Evolutionary conservation across 2,797 vertebrate species (phyloP).

Genomic region (Eulemur albifrons): DNA sequence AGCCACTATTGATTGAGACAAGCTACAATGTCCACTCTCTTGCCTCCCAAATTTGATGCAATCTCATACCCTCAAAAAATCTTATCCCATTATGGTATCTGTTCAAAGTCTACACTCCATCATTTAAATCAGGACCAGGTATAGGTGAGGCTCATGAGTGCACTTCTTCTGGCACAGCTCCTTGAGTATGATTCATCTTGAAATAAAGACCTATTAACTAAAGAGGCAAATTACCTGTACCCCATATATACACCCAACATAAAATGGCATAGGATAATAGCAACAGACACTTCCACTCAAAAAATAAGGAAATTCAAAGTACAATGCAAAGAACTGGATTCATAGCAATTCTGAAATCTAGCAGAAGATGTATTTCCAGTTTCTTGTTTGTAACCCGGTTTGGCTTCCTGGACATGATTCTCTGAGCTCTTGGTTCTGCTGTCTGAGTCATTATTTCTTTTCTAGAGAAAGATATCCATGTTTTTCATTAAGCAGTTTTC

Average conservation of each 20-base stretch:
- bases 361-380: background rate
- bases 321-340: background rate
- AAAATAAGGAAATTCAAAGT: background rate
- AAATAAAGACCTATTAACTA: background rate
- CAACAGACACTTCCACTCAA: background rate
- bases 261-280: background rate
- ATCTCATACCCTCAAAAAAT: background rate
- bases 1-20: background rate
- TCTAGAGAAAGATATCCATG: background rate
- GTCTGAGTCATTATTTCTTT: background rate
- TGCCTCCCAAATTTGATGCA: background rate
- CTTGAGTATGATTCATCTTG: background rate
- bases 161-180: background rate
- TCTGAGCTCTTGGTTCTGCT: background rate
- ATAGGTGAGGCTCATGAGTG: background rate
- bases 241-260: background rate
- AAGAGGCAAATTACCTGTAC: background rate
- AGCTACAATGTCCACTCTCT: background rate
- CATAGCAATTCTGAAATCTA: background rate
- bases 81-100: background rate
- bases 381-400: background rate
- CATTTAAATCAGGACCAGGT: background rate
- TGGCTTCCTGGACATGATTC: background rate
- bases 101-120: background rate
- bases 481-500: background rate